Conservation (phyloP, 2,113 vertebrate species). For the Hassar affinis region DNA sequence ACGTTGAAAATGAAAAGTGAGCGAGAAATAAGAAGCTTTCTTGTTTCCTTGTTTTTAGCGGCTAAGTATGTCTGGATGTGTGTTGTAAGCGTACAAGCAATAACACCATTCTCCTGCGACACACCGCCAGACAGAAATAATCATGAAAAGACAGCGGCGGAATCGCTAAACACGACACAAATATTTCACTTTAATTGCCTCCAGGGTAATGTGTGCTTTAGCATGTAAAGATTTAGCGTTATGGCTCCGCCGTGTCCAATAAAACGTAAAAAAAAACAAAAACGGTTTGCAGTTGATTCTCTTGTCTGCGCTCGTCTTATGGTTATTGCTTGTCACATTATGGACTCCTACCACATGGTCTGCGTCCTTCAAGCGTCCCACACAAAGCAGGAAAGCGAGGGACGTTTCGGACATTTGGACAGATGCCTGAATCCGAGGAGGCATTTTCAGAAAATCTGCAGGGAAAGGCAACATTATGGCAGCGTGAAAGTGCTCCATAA, state of each 20-base stretch:
- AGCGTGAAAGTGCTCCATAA: constrained; percentile 30
- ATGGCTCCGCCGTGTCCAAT: neutral
- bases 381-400: neutral
- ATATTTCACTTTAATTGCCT: neutral
- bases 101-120: neutral
- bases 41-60: too few species aligned
- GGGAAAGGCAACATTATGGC: constrained; percentile 32
- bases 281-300: neutral
- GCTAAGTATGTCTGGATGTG: too few species aligned
- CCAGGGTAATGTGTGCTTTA: neutral
- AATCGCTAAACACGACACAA: neutral
- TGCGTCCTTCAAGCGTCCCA: neutral
- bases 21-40: too few species aligned
- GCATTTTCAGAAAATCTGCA: neutral
- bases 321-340: constrained; percentile 14
- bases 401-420: constrained; percentile 4
- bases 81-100: neutral
- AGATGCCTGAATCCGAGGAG: neutral
- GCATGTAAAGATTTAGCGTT: constrained; percentile 19
- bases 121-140: neutral
- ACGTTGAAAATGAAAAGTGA: too few species aligned
- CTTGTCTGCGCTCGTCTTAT: neutral
- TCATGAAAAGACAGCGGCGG: neutral
- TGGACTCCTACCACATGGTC: neutral
- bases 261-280: neutral